Evolutionary conservation across 2,113 vertebrate genomes (phyloP), one percentile per base, ranked within the genome.

Genomic region (Alouatta palliata): DNA sequence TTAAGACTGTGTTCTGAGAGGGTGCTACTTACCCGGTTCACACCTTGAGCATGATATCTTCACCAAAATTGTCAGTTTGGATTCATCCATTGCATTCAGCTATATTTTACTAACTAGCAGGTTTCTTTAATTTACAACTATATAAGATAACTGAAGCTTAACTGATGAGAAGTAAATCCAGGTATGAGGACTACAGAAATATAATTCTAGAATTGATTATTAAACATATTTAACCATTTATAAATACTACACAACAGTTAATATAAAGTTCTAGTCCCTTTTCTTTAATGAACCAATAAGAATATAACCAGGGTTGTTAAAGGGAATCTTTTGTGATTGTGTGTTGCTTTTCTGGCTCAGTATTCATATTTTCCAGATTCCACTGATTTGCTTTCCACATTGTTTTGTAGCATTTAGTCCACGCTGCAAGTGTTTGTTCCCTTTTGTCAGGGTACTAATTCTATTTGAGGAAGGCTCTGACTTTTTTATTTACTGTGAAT

Each of bases 141-240:
- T 40, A 23, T 14, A 47, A 91, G 10, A 5, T 7, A 86, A 92
- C 45, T 95, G 52, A 80, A 87, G 5, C 7, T 87, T 90, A 73
- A 52, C 10, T 87, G 27, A 76, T 84, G 64, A 20, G 40, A 64
- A 49, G 5, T 52, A 73, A 81, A 58, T 75, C 10, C 37, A 43
- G 12, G 47, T 64, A 61, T 64, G 54, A 90, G 19, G 83, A 92
- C 1, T 9, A 45, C 40, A 52, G 54, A 61, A 19, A 90, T 56
- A 20, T 45, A 85, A 93, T 90, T 79, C 37, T 92, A 96, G 61
- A 85, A 87, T 82, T 64, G 30, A 90, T 68, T 96, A 30, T 52
- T 52, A 83, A 80, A 56, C 80, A 64, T 35, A 30, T 35, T 68
- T 52, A 73, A 68, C 14, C 54, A 70, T 79, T 85, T 45, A 58